phyloP scores from a whole-genome alignment of 2,888 invertebrate genomes.

The Pterostichus niger region DNA sequence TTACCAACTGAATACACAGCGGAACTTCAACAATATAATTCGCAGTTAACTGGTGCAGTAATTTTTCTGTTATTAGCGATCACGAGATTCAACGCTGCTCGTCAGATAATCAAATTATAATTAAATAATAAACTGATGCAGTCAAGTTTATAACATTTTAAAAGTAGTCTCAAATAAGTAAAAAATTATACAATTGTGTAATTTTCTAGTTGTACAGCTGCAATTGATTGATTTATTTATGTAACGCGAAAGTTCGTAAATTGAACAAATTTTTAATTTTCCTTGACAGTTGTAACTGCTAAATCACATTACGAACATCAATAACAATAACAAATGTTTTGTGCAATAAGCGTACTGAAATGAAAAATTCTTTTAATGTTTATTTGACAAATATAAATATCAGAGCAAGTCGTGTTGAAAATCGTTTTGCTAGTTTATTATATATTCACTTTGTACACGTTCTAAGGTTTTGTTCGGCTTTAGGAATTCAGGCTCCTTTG shows the following conservation, averaged over 20 bases:
- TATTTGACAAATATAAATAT: neutral
- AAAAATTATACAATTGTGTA: too few relatives aligned
- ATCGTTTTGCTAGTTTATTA: constrained; percentile 24
- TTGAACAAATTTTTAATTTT: neutral
- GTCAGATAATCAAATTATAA: constrained; percentile 31
- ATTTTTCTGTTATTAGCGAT: constrained; percentile 28
- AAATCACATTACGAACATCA: too few relatives aligned
- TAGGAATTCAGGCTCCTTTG: constrained; percentile 71
- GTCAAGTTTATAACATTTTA: constrained; percentile 26
- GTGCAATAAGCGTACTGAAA: constrained; percentile 6
- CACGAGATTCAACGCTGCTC: constrained; percentile 11
- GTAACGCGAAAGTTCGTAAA: neutral
- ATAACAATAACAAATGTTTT: constrained; percentile 7
- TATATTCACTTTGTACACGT: constrained; percentile 26
- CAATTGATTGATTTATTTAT: constrained; percentile 4
- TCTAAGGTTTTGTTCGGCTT: constrained; percentile 40
- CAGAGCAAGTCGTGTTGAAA: constrained; percentile 4
- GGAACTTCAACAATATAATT: constrained; percentile 72
- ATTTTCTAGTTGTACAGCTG: neutral
- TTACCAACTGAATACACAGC: constrained; percentile 76
- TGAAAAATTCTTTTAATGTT: constrained; percentile 26
- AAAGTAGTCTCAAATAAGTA: neutral
- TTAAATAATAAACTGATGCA: neutral
- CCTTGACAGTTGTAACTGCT: neutral
- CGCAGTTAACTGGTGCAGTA: constrained; percentile 73